phyloP scores from a whole-genome alignment of 2,888 invertebrate genomes.

The Proisotoma minuta region DNA sequence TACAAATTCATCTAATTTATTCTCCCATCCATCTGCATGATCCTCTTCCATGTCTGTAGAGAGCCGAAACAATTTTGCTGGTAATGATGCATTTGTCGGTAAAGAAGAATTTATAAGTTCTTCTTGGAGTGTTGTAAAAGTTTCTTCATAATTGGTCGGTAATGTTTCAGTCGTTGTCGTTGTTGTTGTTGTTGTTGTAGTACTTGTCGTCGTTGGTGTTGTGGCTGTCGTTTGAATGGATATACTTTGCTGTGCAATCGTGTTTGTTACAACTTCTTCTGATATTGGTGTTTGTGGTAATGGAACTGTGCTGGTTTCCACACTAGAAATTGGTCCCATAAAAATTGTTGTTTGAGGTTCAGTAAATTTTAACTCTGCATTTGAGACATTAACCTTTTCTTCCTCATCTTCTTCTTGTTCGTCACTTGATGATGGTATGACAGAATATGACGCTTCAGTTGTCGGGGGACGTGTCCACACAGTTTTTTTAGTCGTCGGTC shows the following conservation, averaged over 20 bases:
- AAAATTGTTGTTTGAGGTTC: background rate
- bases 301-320: slow-evolving; percentile 1
- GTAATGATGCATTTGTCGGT: background rate
- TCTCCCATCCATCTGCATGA: slow-evolving; percentile 19
- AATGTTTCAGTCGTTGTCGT: background rate
- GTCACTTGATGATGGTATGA: slow-evolving; percentile 11
- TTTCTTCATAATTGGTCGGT: background rate
- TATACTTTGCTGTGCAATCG: too few relatives aligned
- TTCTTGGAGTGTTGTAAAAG: background rate
- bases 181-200: background rate
- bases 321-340: background rate
- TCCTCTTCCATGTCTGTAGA: background rate
- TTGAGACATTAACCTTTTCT: background rate
- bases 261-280: background rate
- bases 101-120: background rate
- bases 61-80: background rate
- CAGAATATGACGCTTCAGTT: slow-evolving; percentile 7
- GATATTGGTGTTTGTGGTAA: background rate
- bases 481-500: slow-evolving; percentile 20
- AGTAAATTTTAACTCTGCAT: too few relatives aligned
- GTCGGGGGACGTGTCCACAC: slow-evolving; percentile 27
- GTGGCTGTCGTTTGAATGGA: background rate
- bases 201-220: background rate
- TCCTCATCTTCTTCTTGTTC: slow-evolving; percentile 19
- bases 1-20: slow-evolving; percentile 30